A percentile compares a stretch with the other conserved stretches of the same genome.
Evolutionary conservation across 2,113 vertebrate genomes (phyloP).

Genomic region (Megaceryle torquata): DNA sequence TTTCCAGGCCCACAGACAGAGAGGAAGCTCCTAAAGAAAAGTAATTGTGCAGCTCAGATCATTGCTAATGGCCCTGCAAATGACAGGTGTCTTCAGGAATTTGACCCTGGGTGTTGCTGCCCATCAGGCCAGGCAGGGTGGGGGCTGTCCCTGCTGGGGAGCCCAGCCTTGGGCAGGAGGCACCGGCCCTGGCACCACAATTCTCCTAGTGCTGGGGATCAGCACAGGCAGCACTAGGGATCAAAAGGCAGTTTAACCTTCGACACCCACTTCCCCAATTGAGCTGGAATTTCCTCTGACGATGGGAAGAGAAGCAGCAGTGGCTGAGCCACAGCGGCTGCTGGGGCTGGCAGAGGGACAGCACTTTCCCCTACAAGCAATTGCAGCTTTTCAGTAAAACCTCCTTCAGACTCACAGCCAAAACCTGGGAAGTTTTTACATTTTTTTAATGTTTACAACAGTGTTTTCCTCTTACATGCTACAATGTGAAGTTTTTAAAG

Average conservation of each 20-base stretch:
- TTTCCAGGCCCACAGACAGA: neutral
- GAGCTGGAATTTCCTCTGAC: neutral
- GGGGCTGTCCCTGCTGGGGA: neutral
- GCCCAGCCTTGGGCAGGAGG: neutral
- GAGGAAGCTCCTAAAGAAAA: neutral
- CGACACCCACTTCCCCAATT: neutral
- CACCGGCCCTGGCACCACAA: rapidly evolving
- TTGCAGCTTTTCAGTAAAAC: neutral
- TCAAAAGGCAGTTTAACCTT: neutral
- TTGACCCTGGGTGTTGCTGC: neutral
- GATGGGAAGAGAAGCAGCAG: rapidly evolving
- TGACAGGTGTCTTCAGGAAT: neutral
- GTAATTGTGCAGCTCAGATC: neutral
- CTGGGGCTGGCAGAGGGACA: neutral
- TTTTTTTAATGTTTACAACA: neutral
- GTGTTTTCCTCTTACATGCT: neutral
- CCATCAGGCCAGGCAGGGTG: rapidly evolving
- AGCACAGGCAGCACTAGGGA: neutral
- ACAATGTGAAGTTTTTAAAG: neutral
- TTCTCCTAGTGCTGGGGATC: neutral
- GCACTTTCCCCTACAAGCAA: neutral
- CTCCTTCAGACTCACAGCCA: neutral
- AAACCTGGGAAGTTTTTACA: neutral
- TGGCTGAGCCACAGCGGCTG: neutral
- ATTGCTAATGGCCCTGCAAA: neutral